phyloP scores from a whole-genome alignment of 1,140 invertebrate species.

The Cyclina sinensis region DNA sequence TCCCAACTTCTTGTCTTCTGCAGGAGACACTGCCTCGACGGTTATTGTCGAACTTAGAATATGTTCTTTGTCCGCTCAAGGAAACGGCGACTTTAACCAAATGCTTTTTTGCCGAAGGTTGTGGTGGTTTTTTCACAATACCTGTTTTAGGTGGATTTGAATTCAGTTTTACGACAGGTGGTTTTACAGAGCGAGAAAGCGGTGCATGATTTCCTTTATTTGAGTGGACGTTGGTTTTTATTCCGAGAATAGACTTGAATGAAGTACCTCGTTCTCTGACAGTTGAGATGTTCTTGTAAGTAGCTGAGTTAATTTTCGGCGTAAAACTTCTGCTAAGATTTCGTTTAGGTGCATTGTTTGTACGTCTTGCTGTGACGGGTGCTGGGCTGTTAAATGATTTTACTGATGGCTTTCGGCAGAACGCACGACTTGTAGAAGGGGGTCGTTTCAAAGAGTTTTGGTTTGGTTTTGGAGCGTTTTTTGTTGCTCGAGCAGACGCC shows the following conservation, averaged over 20 bases:
- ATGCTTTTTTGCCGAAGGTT: neutral
- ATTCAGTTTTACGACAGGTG: neutral
- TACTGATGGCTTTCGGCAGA: constrained; percentile 41
- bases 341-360: neutral
- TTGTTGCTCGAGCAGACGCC: neutral
- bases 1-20: neutral
- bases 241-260: neutral
- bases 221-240: neutral
- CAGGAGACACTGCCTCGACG: neutral
- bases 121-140: neutral
- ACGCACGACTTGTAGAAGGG: neutral
- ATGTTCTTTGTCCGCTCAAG: neutral
- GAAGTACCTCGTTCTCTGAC: neutral
- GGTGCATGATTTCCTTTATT: neutral
- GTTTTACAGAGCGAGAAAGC: neutral
- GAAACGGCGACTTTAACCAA: neutral
- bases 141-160: neutral
- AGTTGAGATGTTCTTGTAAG: neutral
- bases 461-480: neutral
- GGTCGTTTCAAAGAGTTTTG: neutral
- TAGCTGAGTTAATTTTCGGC: neutral
- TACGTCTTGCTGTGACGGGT: neutral
- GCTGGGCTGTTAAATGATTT: constrained; percentile 41
- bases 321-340: neutral
- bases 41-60: neutral